Conservation (phyloP, 1,140 invertebrate genomes). For the Zaprionus ornatus region DNA sequence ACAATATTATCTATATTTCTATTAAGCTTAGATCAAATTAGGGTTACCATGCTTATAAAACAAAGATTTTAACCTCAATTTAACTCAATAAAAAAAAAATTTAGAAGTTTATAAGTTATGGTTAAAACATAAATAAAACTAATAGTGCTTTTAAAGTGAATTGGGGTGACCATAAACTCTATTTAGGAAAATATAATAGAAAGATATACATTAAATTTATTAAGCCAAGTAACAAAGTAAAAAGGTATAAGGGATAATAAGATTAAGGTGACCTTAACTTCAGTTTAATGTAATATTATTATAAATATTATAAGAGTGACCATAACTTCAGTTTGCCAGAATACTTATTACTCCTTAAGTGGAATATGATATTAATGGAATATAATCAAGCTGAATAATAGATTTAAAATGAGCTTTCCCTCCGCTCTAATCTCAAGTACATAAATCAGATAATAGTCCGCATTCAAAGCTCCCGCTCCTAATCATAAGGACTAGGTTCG, state of each 20-base stretch:
- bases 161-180: neutral
- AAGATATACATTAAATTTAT: neutral
- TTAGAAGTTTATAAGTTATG: no score
- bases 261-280: neutral
- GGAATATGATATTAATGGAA: neutral
- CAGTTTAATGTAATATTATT: neutral
- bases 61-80: no score
- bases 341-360: neutral
- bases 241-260: neutral
- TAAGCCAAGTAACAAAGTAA: neutral
- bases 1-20: fast-evolving
- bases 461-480: neutral
- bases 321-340: neutral
- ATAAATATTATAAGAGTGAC: neutral
- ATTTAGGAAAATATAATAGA: neutral
- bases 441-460: neutral
- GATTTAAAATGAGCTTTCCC: neutral
- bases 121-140: no score
- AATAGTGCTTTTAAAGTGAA: no score
- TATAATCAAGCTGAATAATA: neutral
- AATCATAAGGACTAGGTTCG: neutral
- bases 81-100: no score
- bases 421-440: neutral
- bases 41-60: no score
- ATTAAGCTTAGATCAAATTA: no score